Conservation (phyloP, 2,113 vertebrate genomes). For the Bathybates hornii region DNA sequence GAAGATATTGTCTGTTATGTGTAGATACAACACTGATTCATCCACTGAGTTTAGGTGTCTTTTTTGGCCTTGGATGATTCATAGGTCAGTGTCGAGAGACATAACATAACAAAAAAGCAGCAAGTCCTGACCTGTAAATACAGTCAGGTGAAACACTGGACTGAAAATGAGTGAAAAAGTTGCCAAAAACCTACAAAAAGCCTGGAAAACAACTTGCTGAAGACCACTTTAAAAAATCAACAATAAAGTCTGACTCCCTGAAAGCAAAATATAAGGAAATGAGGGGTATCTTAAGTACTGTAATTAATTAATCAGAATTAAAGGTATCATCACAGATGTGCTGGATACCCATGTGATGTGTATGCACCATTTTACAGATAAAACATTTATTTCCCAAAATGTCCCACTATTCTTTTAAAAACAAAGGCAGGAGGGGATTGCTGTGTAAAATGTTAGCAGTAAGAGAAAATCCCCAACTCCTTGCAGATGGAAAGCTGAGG, state of each 20-base stretch:
- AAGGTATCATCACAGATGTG: not conserved
- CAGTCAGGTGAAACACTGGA: accelerated
- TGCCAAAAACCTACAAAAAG: not conserved
- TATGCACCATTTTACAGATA: not conserved
- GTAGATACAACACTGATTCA: not conserved
- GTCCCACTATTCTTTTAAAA: not conserved
- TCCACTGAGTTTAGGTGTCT: not conserved
- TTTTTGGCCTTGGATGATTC: not conserved
- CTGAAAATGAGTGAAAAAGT: not conserved
- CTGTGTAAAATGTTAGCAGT: not conserved
- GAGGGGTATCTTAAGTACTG: not conserved
- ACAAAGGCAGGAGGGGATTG: not conserved
- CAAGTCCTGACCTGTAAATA: not conserved
- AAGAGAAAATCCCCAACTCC: not conserved
- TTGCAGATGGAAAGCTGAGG: slow-evolving; percentile 11
- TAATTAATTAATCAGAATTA: not conserved
- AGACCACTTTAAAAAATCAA: not conserved
- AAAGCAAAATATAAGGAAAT: not conserved
- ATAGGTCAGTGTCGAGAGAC: not conserved
- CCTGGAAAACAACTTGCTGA: not conserved
- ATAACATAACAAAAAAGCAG: not conserved
- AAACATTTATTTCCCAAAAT: not conserved
- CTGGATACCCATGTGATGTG: not conserved
- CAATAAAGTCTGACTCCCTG: not conserved
- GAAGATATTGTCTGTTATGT: not conserved